Base-by-base conservation (phyloP, 1,140 invertebrate species). In the Nasonia giraulti region DNA sequence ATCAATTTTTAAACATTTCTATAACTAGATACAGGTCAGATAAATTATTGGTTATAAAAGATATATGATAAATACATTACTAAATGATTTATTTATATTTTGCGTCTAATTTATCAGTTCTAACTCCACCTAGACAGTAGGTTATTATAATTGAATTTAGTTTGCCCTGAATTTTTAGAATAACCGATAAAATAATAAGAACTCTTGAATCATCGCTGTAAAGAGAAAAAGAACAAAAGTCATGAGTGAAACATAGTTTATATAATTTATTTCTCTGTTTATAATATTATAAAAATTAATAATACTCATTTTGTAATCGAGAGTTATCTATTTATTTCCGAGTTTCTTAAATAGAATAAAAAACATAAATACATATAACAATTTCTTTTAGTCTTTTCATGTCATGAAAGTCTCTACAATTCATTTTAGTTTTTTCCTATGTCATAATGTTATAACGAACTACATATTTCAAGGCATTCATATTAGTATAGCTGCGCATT, bases 241-340 rank as follows among this genome's bases (percentile, higher is more conserved):
- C 17, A 47, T 7, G n/a, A 68, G 66, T 76, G 10, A 71, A 85
- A 82, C 62, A 40, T 44, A 62, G 7, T 85, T 50, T 44, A 85
- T 79, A 82, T 78, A 85, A 73, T 86, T 86, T 83, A 79, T 86
- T 86, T 86, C 40, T 40, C 78, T 12, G 66, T 17, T 66, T 47
- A 76, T 76, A 66, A 76, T 81, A 31, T 71, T 79, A 73, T 82
- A 85, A 85, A 79, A 82, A 82, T 82, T 85, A 85, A 85, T 85
- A 80, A 82, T 85, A 85, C 80, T 85, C 23, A 66, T 79, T 47
- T 20, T 33, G 3, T 71, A 14, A 78, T 82, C 50, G 12, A 79
- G 23, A 78, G 55, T 73, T 78, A 71, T 77, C 31, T 73, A 86
- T 82, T 82, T 69, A 71, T 82, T 82, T 80, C 40, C 27, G 1